Evolutionary conservation across 2,888 invertebrate genomes (phyloP).

Genomic region (Punctoribates punctum): DNA sequence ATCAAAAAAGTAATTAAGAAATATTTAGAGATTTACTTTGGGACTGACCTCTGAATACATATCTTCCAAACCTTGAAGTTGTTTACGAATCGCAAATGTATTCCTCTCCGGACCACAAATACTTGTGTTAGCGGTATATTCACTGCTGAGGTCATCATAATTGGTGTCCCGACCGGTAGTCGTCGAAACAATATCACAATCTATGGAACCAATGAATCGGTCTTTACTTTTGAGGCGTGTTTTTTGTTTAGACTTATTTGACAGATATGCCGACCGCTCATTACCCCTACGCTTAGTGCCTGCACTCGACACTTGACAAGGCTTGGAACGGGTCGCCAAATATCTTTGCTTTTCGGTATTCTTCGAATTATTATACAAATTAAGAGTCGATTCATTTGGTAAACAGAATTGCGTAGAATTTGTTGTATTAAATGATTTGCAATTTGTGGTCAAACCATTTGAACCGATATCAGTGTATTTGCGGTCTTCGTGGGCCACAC

Average conservation of each 20-base stretch:
- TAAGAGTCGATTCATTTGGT: neutral
- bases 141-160: conserved; percentile 54
- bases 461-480: neutral
- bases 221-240: conserved; percentile 9
- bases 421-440: neutral
- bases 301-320: neutral
- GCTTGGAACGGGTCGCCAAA: neutral
- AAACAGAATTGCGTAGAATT: conserved; percentile 8
- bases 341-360: conserved; percentile 7
- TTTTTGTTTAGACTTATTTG: neutral
- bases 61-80: conserved; percentile 74
- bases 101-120: conserved; percentile 56
- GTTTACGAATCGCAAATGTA: conserved; percentile 71
- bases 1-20: no score
- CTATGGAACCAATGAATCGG: conserved; percentile 5
- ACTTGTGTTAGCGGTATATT: conserved; percentile 67
- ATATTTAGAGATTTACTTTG: no score
- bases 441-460: neutral
- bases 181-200: conserved; percentile 33
- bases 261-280: conserved; percentile 3
- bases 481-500: neutral
- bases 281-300: neutral
- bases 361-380: neutral
- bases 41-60: conserved; percentile 75
- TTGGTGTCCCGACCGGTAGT: conserved; percentile 35